phyloP scores from a whole-genome alignment of 2,888 invertebrate species.

The Zygothrica quintamaculata region DNA sequence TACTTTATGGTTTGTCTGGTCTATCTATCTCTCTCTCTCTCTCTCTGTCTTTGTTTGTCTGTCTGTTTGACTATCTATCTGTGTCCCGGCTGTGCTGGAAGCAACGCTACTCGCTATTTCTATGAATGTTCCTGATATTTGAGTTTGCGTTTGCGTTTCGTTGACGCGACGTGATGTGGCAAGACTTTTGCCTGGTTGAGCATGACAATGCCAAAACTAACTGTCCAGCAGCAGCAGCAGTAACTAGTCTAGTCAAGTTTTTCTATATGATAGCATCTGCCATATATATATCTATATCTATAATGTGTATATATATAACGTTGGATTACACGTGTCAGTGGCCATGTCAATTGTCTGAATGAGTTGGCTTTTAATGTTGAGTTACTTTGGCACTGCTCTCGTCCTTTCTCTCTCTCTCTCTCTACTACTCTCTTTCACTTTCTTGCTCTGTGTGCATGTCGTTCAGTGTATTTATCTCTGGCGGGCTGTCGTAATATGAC shows the following conservation, averaged over 20 bases:
- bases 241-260: conserved; percentile 59
- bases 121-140: conserved; percentile 45
- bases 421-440: too few relatives aligned
- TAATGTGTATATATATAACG: conserved; percentile 8
- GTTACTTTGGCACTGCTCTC: too few relatives aligned
- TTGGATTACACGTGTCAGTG: conserved; percentile 75
- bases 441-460: too few relatives aligned
- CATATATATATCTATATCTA: conserved; percentile 2
- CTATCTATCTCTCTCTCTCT: conserved; percentile 20
- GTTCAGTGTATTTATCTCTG: neutral
- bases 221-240: conserved; percentile 18
- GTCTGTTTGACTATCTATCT: too few relatives aligned
- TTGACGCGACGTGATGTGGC: conserved; percentile 71
- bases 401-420: neutral
- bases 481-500: conserved; percentile 9
- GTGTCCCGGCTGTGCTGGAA: conserved; percentile 18
- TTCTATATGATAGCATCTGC: conserved; percentile 4
- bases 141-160: conserved; percentile 64
- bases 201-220: conserved; percentile 61
- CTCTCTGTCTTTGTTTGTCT: too few relatives aligned
- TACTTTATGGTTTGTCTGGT: conserved; percentile 69
- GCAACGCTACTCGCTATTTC: conserved; percentile 22
- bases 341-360: conserved; percentile 75
- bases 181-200: conserved; percentile 60
- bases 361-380: conserved; percentile 49